A percentile compares a stretch with the other conserved stretches of the same genome.
These are phyloP conservation scores for Platycheirus albimanus DNA, from an alignment of 2,888 invertebrate genomes.

Conservation along the genomic window DNA sequence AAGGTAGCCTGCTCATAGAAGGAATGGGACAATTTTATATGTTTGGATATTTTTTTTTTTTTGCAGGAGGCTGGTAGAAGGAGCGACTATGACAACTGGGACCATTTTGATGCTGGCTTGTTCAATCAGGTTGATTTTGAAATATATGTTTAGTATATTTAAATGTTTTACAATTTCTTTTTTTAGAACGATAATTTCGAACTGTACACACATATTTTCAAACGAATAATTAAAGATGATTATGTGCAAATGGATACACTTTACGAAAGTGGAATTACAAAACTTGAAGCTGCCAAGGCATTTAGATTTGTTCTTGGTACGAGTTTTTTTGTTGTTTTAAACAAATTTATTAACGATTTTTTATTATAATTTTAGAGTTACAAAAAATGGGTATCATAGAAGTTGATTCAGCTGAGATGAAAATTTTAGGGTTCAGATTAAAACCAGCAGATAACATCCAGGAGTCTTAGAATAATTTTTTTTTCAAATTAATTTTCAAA, in stretches of 20 bases:
- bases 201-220: slow-evolving; percentile 52
- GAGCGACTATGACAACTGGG: slow-evolving; percentile 21
- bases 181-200: slow-evolving; percentile 46
- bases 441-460: background rate
- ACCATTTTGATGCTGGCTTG: slow-evolving; percentile 35
- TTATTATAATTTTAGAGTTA: slow-evolving; percentile 26
- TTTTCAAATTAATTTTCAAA: too few species aligned
- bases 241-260: slow-evolving; percentile 41
- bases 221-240: slow-evolving; percentile 40
- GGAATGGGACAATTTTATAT: too few species aligned
- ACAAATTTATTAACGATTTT: background rate
- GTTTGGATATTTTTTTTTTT: background rate
- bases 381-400: slow-evolving; percentile 51
- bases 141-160: background rate
- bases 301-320: slow-evolving; percentile 53
- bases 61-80: slow-evolving; percentile 26
- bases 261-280: slow-evolving; percentile 15
- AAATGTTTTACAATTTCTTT: background rate
- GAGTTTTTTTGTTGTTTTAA: background rate
- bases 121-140: slow-evolving; percentile 38
- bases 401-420: slow-evolving; percentile 26
- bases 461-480: background rate
- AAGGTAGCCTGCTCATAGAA: slow-evolving; percentile 30
- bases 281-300: slow-evolving; percentile 52
- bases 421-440: slow-evolving; percentile 38